Evolutionary conservation across 2,113 vertebrate genomes (phyloP).

Genomic region (Nettapus auritus): DNA sequence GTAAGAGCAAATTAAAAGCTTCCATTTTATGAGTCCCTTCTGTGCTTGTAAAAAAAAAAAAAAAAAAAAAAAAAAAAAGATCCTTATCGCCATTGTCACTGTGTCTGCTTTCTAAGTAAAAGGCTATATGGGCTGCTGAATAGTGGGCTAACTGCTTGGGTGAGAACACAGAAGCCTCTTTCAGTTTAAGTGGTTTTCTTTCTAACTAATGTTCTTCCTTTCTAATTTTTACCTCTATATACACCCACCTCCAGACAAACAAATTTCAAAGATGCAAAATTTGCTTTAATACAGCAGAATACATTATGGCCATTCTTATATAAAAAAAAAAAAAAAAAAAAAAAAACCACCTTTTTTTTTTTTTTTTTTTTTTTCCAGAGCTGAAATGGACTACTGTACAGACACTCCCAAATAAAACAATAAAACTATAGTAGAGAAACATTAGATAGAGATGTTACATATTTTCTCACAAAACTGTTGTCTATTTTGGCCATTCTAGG

Average conservation of each 20-base stretch:
- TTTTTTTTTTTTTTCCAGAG: not conserved
- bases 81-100: not conserved
- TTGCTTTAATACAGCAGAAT: not conserved
- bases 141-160: not conserved
- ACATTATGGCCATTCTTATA: not conserved
- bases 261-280: constrained; percentile 16
- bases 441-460: not conserved
- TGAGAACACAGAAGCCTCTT: not conserved
- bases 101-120: not conserved
- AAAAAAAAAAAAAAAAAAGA: too few species aligned
- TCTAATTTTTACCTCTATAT: not conserved
- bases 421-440: not conserved
- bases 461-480: not conserved
- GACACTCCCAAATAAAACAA: not conserved
- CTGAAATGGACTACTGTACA: not conserved
- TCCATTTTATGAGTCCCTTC: not conserved
- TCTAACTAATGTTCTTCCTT: constrained; percentile 3
- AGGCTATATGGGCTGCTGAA: not conserved
- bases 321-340: not conserved
- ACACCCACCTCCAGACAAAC: not conserved
- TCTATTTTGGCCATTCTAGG: not conserved
- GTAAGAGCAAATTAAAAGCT: not conserved
- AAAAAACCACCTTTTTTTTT: not conserved
- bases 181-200: not conserved
- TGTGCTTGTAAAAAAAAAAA: not conserved